Conservation (phyloP, 1,140 invertebrate species). For the Spodoptera frugiperda region DNA sequence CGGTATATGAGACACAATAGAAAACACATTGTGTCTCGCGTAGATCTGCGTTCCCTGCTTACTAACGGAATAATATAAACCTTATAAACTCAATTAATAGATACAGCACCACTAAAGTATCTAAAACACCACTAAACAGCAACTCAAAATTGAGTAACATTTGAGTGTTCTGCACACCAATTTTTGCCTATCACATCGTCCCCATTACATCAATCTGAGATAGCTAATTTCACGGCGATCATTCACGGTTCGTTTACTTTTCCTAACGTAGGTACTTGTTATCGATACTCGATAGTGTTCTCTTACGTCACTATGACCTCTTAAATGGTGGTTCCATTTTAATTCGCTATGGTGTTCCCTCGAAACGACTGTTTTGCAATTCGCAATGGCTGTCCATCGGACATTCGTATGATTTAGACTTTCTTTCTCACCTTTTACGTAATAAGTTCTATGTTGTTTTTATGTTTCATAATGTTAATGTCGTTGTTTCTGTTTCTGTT, state of each 20-base stretch:
- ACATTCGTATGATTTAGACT: conserved; percentile 42
- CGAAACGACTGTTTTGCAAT: conserved; percentile 43
- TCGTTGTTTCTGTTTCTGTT: conserved; percentile 18
- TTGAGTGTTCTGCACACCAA: neutral
- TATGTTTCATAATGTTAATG: conserved; percentile 43
- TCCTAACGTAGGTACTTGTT: conserved; percentile 57
- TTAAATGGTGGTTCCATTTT: conserved; percentile 41
- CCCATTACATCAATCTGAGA: conserved; percentile 59
- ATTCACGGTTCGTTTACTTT: conserved; percentile 68
- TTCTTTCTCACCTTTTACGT: conserved; percentile 46
- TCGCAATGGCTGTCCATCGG: conserved; percentile 35
- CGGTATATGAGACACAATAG: no score
- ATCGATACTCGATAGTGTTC: conserved; percentile 39
- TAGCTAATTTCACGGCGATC: conserved; percentile 68
- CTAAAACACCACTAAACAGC: no score
- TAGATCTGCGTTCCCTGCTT: no score
- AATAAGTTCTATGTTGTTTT: conserved; percentile 16
- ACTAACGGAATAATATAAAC: no score
- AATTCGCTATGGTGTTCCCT: conserved; percentile 32
- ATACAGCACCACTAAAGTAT: no score
- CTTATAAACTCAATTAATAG: no score
- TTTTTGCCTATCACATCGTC: conserved; percentile 50
- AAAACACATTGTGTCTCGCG: no score
- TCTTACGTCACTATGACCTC: conserved; percentile 35
- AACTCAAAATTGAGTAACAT: no score